Evolutionary conservation across 2,888 invertebrate genomes (phyloP), one percentile per base, ranked within the genome.

Genomic region (Lamellibrachia columna): DNA sequence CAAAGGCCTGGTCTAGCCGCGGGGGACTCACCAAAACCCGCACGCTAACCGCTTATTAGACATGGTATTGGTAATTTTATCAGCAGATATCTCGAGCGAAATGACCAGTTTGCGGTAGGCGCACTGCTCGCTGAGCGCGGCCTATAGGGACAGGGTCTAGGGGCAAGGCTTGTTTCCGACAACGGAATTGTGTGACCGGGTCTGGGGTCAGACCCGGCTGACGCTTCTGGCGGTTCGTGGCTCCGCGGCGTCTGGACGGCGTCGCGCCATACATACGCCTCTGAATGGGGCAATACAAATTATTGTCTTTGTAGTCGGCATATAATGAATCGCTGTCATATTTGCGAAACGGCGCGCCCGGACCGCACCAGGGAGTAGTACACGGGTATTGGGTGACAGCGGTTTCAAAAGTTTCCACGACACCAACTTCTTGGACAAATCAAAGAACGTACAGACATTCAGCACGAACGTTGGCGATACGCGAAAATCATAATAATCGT

Each of bases 21-120:
- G 15, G 75, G 75, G 22, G 15, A 6, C 40, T n/a, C 75, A 22
- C 15, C 75, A 75, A n/a, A 3, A n/a, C 75, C 75, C 75, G 75
- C 75, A 75, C 75, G 75, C 75, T 75, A 75, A 75, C 75, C 75
- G 75, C 75, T 75, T 75, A 75, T 75, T 75, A 75, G 75, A 75
- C 75, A 75, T 75, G 15, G 75, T 75, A 75, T 2, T 75, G 22
- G 75, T 75, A 75, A 75, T 75, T 75, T 75, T 75, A 75, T 75
- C 75, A 75, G 75, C n/a, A 75, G 75, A 75, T 75, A 75, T 75
- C 11, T 75, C 75, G 22, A 75, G 75, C 75, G 75, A 75, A 75
- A 75, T 75, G 75, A 75, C 75, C 75, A 75, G 75, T 11, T 75
- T 75, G 75, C 75, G 75, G 75, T 75, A 6, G 75, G 75, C 75